A percentile compares a stretch with the other conserved stretches of the same genome.
Conservation (phyloP, 2,113 vertebrate species). For the Aegypius monachus region DNA sequence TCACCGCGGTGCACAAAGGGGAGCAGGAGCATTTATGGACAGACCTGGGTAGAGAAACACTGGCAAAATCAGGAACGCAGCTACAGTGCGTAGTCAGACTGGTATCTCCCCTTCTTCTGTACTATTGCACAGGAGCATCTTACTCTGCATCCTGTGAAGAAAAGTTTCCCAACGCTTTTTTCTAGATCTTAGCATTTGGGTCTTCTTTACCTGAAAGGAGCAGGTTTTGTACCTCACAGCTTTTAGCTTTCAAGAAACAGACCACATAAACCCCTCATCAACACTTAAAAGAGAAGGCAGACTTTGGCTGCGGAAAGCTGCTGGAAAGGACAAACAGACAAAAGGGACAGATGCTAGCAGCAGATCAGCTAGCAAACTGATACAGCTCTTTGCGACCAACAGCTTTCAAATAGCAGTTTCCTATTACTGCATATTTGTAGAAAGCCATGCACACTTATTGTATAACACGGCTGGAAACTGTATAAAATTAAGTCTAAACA, state of each 20-base stretch:
- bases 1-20: not conserved
- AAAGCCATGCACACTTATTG: not conserved
- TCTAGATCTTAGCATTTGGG: not conserved
- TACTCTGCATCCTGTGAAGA: not conserved
- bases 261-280: not conserved
- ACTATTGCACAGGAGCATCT: not conserved
- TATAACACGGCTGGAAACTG: not conserved
- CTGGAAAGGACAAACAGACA: not conserved
- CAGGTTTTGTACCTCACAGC: not conserved
- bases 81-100: not conserved
- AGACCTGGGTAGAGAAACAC: not conserved
- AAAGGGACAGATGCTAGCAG: not conserved
- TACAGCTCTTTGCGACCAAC: not conserved
- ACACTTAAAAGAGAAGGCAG: not conserved
- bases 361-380: not conserved
- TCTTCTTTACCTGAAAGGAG: not conserved
- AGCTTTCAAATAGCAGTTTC: slow-evolving; percentile 2
- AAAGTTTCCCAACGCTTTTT: not conserved
- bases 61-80: not conserved
- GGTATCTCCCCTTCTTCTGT: not conserved
- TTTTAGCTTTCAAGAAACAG: not conserved
- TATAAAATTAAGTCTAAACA: not conserved
- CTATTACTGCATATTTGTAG: not conserved
- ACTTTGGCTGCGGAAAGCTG: not conserved
- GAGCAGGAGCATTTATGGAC: not conserved